A percentile compares a stretch with the other conserved stretches of the same genome.
Conservation (phyloP, 2,888 invertebrate species). For the Anticlea derivata region DNA sequence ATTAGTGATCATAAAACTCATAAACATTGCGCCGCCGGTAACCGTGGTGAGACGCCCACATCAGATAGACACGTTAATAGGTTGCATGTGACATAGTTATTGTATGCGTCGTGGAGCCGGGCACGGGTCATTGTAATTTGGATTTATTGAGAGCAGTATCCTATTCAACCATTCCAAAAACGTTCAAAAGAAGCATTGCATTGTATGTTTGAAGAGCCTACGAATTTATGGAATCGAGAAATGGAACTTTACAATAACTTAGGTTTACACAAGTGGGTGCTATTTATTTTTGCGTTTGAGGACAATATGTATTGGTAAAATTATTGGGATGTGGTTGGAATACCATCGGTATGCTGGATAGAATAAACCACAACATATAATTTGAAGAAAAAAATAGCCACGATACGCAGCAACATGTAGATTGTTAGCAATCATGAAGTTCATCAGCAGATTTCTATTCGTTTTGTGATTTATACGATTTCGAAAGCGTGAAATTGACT, state of each 20-base stretch:
- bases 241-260: no score
- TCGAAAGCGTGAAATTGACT: constrained; percentile 25
- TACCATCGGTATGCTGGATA: no score
- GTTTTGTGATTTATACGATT: constrained; percentile 31
- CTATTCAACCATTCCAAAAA: constrained; percentile 10
- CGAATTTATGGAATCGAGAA: neutral
- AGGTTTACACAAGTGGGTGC: no score
- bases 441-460: constrained; percentile 22
- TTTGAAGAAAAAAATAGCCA: no score
- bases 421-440: constrained; percentile 9
- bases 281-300: neutral
- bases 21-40: constrained; percentile 49
- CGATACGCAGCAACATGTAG: no score
- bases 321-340: no score
- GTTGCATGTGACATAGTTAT: constrained; percentile 35
- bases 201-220: constrained; percentile 10
- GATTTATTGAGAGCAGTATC: constrained; percentile 26
- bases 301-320: neutral
- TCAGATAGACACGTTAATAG: constrained; percentile 37
- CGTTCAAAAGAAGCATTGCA: constrained; percentile 1
- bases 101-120: constrained; percentile 20
- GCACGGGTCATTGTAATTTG: constrained; percentile 22
- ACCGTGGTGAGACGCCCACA: constrained; percentile 47
- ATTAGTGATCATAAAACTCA: constrained; percentile 64
- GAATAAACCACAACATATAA: no score